These are phyloP conservation scores for Pygocentrus nattereri DNA, from an alignment of 2,797 vertebrate species.

Conservation along the genomic window DNA sequence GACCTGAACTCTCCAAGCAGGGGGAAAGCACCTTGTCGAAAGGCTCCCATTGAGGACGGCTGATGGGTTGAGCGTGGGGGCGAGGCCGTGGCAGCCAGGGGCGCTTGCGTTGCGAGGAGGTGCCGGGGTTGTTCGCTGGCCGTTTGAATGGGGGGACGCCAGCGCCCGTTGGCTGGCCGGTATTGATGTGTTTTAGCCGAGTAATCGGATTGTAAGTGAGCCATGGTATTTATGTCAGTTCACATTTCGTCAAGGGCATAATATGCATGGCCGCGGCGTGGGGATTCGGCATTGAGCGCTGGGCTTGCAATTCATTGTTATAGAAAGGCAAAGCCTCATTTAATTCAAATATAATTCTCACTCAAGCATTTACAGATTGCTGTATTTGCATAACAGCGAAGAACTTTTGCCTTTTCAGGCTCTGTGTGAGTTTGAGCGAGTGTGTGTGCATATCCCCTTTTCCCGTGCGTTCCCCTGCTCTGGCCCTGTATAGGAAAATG, in stretches of 20 bases:
- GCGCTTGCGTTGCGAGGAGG: conserved; percentile 87
- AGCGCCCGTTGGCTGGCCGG: conserved; percentile 87
- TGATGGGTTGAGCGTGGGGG: conserved; percentile 91
- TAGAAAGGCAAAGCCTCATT: conserved; percentile 88
- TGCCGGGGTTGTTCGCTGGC: conserved; percentile 82
- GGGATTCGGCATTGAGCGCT: conserved; percentile 84
- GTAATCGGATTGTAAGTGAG: conserved; percentile 98
- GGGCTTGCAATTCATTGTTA: conserved; percentile 84
- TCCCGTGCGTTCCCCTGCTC: conserved; percentile 62
- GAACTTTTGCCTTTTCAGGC: conserved; percentile 84
- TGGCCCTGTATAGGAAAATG: conserved; percentile 72
- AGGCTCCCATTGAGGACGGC: conserved; percentile 84
- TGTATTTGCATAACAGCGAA: conserved; percentile 97
- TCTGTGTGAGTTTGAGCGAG: conserved; percentile 54
- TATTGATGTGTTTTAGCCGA: conserved; percentile 93
- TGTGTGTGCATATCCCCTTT: conserved; percentile 46
- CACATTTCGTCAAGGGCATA: conserved; percentile 97
- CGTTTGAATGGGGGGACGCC: conserved; percentile 92
- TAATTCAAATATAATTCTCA: conserved; percentile 98
- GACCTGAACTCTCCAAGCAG: conserved; percentile 76
- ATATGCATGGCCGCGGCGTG: conserved; percentile 91
- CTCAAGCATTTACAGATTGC: conserved; percentile 84
- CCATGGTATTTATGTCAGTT: conserved; percentile 98
- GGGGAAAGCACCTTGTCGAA: conserved; percentile 89
- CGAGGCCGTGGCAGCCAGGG: conserved; percentile 82